Conservation (phyloP, 2,888 invertebrate species). For the Acanthococcus lagerstroemiae region DNA sequence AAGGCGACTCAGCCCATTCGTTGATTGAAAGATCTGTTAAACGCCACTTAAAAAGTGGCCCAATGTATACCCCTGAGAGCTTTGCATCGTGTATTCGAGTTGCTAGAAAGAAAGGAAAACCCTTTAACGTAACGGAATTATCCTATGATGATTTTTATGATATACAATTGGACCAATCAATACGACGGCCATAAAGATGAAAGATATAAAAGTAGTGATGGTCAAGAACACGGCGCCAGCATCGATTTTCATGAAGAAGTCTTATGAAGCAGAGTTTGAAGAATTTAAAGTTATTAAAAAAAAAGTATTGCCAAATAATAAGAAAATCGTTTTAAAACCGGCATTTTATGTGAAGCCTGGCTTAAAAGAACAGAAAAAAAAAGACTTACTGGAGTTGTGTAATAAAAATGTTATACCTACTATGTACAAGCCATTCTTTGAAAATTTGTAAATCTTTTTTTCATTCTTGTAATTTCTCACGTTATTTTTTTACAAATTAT, state of each 20-base stretch:
- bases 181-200: too few relatives aligned
- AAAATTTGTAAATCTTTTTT: neutral
- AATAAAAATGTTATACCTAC: neutral
- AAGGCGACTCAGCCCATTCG: constrained; percentile 29
- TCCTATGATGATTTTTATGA: constrained; percentile 16
- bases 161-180: too few relatives aligned
- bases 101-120: constrained; percentile 19
- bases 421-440: neutral
- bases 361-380: neutral
- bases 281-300: neutral
- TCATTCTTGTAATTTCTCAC: too few relatives aligned
- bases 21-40: constrained; percentile 26
- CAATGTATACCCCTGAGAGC: constrained; percentile 8
- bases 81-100: neutral
- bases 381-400: neutral
- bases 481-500: too few relatives aligned
- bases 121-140: constrained; percentile 12
- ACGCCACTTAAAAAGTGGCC: constrained; percentile 15
- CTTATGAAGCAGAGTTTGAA: neutral
- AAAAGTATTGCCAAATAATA: neutral
- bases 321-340: neutral
- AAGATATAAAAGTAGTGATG: too few relatives aligned
- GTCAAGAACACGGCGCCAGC: too few relatives aligned
- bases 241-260: too few relatives aligned
- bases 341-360: neutral